These are phyloP conservation scores for Oscheius myriophilus DNA, from an alignment of 2,888 invertebrate species.

Conservation along the genomic window DNA sequence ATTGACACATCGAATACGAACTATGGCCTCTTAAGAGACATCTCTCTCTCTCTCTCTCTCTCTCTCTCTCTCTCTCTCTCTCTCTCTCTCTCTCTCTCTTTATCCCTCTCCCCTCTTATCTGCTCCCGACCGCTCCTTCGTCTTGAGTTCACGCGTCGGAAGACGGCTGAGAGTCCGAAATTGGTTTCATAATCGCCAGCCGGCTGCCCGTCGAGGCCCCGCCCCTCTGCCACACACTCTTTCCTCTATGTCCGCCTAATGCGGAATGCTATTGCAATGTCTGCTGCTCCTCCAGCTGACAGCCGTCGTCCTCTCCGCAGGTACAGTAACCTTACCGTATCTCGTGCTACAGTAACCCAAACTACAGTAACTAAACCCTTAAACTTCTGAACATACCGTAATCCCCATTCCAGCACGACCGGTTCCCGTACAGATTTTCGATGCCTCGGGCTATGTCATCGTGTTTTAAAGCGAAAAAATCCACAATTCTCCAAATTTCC, in stretches of 20 bases:
- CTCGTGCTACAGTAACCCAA: too few relatives aligned
- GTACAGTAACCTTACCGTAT: slow-evolving; percentile 6
- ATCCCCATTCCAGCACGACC: too few relatives aligned
- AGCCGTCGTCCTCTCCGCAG: slow-evolving; percentile 19
- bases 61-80: too few relatives aligned
- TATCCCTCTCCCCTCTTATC: slow-evolving; percentile 4
- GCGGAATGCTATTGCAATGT: slow-evolving; percentile 30
- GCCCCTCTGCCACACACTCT: slow-evolving; percentile 11
- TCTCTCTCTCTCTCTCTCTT: not conserved
- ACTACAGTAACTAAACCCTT: too few relatives aligned
- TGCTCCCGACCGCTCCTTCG: not conserved
- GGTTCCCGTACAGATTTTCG: too few relatives aligned
- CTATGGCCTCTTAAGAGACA: too few relatives aligned
- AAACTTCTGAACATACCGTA: too few relatives aligned
- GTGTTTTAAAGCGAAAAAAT: too few relatives aligned
- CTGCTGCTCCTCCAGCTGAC: slow-evolving; percentile 20
- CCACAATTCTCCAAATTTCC: too few relatives aligned
- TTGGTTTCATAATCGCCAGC: slow-evolving; percentile 28
- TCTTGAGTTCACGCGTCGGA: not conserved
- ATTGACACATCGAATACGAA: not conserved
- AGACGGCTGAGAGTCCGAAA: slow-evolving; percentile 17
- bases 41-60: not conserved
- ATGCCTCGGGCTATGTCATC: too few relatives aligned
- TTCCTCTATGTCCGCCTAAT: slow-evolving; percentile 31
- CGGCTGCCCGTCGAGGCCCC: slow-evolving; percentile 2